Base-by-base conservation (phyloP, 2,888 invertebrate genomes). In the Pharmacophagus antenor region DNA sequence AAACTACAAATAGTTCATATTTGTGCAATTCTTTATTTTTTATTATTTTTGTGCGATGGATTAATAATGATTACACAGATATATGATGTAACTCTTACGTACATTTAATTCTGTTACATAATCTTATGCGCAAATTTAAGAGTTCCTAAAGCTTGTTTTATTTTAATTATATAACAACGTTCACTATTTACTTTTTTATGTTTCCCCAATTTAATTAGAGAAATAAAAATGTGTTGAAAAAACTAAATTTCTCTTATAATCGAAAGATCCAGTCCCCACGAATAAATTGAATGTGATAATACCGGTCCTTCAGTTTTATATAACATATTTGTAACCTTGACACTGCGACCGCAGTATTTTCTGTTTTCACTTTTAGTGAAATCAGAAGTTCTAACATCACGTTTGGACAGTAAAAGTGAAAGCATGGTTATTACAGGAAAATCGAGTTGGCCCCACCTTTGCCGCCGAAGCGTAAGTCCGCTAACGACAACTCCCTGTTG, bases 391-490 rank as follows among this genome's bases (percentile, higher is more conserved):
- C 62, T 59, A 50, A 48, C 61, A 58, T 65, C 62, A 57, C 60
- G 67, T 64, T 67, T 64, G 31, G 63, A 59, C 58, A 65, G 66
- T 67, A 66, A 69, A 65, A 74, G 70, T 71, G 72, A 72, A 72
- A 71, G 70, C 67, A 58, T 62, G 53, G 61, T 76, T 77, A 72
- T 86, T 91, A 81, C 83, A 92, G 92, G 82, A 92, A 92, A 82
- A 87, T 92, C 71, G 92, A 92, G 73, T 94, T 94, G 77, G 95
- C 95, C 67, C 96, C 96, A 58, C 95, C 95, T 37, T 81, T 95
- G 73, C 96, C 95, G 65, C 95, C 95, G 60, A 95, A 95, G 88
- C 94, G 94, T 84, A 91, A 92, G 74, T 88, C 89, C 5, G 84
- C 90, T 20, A 88, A 86, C 71, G 91, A 91, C 71, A 89, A 83